Base-by-base conservation (phyloP, 2,888 invertebrate species). In the Heliconius charithonia region DNA sequence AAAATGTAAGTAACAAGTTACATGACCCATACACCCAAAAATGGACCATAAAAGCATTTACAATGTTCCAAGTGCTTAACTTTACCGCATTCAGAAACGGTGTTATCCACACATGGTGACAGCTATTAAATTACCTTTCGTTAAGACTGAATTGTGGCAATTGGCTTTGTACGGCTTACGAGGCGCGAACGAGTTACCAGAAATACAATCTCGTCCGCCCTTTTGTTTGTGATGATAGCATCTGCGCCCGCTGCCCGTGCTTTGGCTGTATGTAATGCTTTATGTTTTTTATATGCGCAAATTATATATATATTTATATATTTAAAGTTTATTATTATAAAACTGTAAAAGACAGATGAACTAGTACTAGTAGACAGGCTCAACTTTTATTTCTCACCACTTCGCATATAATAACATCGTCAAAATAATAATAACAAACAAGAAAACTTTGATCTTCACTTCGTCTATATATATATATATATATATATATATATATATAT, bases 71-170 rank as follows among this genome's bases (percentile, higher is more conserved):
- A 77, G 65, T 63, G 71, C 65, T 71, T n/a, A 77, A 73, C 32
- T 76, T 79, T 32, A 72, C 76, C 67, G 67, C 45, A 71, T 45
- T 63, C 69, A 75, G 67, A 75, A 71, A 80, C 79, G 79, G 79
- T 75, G 70, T 79, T 78, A 80, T 79, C 72, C 88, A 85, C 88
- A 88, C 87, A 89, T 86, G 87, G 85, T 81, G 84, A 85, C 87
- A 88, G 89, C 87, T 88, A 89, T 86, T 89, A 89, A 92, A 92
- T 92, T 91, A 89, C 90, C 90, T 89, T 90, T 87, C 86, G 90
- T 87, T 91, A 90, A 90, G 90, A 92, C 92, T 91, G 91, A 90
- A 91, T 91, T 89, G 89, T 86, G 86, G 87, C 87, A 87, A 87
- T 88, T 88, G 88, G 88, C 85, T 87, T 84, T 84, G 86, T 82